Evolutionary conservation across 2,888 invertebrate species (phyloP).

Genomic region (Venusia cambrica): DNA sequence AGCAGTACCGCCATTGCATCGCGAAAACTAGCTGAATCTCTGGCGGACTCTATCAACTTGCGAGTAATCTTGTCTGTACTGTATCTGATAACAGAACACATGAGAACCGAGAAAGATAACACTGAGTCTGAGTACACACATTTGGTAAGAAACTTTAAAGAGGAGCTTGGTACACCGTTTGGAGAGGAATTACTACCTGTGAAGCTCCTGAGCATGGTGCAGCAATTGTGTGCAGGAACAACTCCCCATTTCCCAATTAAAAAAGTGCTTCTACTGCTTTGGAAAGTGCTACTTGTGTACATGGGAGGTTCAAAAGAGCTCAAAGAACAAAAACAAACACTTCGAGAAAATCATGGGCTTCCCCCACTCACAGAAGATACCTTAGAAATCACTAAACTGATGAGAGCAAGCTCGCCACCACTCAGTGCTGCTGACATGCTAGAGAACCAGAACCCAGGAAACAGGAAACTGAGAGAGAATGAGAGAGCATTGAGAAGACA

Average conservation of each 20-base stretch:
- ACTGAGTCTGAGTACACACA: conserved; percentile 72
- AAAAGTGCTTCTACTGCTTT: conserved; percentile 95
- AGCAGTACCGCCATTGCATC: conserved; percentile 72
- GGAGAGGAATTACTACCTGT: conserved; percentile 93
- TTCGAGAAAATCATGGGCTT: conserved; percentile 86
- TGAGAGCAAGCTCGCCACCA: conserved; percentile 97
- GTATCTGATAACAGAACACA: conserved; percentile 97
- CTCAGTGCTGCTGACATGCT: conserved; percentile 94
- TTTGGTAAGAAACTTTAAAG: conserved; percentile 80
- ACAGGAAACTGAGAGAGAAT: conserved; percentile 76
- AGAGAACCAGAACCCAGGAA: conserved; percentile 91
- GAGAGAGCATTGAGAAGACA: conserved; percentile 86
- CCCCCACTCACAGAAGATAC: conserved; percentile 94
- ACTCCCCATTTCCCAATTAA: conserved; percentile 99
- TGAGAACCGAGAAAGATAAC: conserved; percentile 86
- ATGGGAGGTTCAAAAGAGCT: conserved; percentile 95
- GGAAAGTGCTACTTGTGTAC: conserved; percentile 96
- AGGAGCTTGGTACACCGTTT: conserved; percentile 79
- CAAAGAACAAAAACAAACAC: conserved; percentile 86
- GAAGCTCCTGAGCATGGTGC: conserved; percentile 96
- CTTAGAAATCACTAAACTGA: conserved; percentile 93
- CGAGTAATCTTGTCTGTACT: conserved; percentile 95
- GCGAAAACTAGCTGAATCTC: conserved; percentile 70
- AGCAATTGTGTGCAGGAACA: conserved; percentile 96
- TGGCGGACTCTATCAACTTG: conserved; percentile 93